A percentile compares a stretch with the other conserved stretches of the same genome.
Evolutionary conservation across 2,888 invertebrate species (phyloP).

Genomic region (Nomada goodeniana): DNA sequence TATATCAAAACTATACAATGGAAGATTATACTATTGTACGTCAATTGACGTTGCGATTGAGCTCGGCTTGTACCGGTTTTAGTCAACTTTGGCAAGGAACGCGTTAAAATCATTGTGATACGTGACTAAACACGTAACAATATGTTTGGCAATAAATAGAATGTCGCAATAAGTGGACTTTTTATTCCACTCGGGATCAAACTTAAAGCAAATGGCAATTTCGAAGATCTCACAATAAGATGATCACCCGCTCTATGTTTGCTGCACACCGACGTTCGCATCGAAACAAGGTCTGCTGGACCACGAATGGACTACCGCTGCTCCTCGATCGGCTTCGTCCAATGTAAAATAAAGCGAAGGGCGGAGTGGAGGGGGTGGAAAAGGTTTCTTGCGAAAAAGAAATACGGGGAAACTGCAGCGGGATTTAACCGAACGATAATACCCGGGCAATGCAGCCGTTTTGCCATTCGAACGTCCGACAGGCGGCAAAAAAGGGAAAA

Average conservation of each 20-base stretch:
- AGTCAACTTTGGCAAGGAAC: too few relatives aligned
- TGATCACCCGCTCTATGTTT: conserved; percentile 57
- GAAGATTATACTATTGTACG: background rate
- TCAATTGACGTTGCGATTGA: conserved; percentile 38
- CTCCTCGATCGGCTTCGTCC: conserved; percentile 22
- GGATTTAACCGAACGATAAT: conserved; percentile 40
- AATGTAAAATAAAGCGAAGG: background rate
- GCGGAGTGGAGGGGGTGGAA: background rate
- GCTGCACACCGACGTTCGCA: conserved; percentile 72
- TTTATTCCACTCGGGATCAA: too few relatives aligned
- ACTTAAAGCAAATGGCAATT: too few relatives aligned
- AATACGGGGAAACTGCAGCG: background rate
- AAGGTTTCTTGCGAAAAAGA: background rate
- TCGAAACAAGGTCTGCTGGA: conserved; percentile 8
- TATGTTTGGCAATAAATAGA: too few relatives aligned
- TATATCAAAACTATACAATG: too few relatives aligned
- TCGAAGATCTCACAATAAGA: too few relatives aligned
- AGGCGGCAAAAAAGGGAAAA: background rate
- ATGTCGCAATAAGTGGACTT: too few relatives aligned
- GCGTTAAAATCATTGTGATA: too few relatives aligned
- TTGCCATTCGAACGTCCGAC: conserved; percentile 43
- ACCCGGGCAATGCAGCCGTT: conserved; percentile 27
- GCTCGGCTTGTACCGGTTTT: too few relatives aligned
- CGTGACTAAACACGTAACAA: too few relatives aligned
- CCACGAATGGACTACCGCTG: conserved; percentile 3